A percentile compares a stretch with the other conserved stretches of the same genome.
Evolutionary conservation across 2,113 vertebrate species (phyloP).

Genomic region (Bubo scandiacus): DNA sequence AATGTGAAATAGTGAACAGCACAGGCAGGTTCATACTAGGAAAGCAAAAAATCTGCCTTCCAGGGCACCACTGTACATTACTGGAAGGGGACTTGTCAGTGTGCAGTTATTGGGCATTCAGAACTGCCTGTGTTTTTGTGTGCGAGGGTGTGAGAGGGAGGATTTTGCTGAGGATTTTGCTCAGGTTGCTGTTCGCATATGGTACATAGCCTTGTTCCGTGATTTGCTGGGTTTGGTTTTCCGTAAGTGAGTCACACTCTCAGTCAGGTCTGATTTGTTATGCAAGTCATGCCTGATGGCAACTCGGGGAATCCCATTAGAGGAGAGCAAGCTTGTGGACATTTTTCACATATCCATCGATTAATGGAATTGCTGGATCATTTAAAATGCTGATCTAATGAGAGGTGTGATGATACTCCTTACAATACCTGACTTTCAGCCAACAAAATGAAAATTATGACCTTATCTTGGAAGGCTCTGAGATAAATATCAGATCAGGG

Average conservation of each 20-base stretch:
- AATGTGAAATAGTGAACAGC: not conserved
- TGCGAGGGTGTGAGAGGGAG: not conserved
- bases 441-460: not conserved
- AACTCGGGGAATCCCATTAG: not conserved
- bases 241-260: rapidly evolving
- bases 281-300: not conserved
- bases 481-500: not conserved
- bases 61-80: not conserved
- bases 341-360: not conserved
- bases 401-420: not conserved
- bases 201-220: rapidly evolving
- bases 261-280: not conserved
- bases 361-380: not conserved
- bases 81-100: not conserved
- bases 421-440: not conserved
- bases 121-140: not conserved
- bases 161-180: not conserved
- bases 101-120: not conserved
- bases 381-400: slow-evolving; percentile 5
- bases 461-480: not conserved
- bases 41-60: not conserved
- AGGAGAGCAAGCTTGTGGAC: not conserved
- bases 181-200: not conserved
- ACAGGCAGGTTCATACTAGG: not conserved
- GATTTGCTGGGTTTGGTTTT: not conserved